Base-by-base conservation (phyloP, 2,888 invertebrate genomes). In the Drosophila infuscata region DNA sequence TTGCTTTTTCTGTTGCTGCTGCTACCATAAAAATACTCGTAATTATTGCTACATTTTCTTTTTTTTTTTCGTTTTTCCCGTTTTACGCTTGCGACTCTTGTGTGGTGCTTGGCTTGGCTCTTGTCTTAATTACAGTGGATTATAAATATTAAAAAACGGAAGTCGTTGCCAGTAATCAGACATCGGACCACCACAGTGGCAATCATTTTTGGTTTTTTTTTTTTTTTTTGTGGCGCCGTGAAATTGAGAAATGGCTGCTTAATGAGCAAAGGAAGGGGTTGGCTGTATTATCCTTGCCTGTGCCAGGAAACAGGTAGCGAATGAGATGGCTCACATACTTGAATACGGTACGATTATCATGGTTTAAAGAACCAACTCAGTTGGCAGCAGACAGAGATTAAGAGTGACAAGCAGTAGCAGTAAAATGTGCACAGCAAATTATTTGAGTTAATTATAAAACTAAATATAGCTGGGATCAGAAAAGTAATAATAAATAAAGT, bases 71-170 rank as follows among this genome's bases (percentile, higher is more conserved):
- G 25, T 25, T 25, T 25, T 25, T 25, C 25, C 2, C 25, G 1
- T 25, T 25, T 25, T 25, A 25, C 29, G 58, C 49, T 64, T 46
- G 73, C 52, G 60, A 77, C 78, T 65, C 65, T 66, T 52, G 54
- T 46, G 38, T 41, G 64, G 54, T 71, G 63, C 59, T 71, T 76
- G 79, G 65, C 82, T 53, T 48, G 35, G 61, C 79, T 74, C 82
- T 83, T 71, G 73, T 81, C 82, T 82, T 82, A 83, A 82, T 82
- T 82, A 82, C 83, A 72, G 65, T 79, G 83, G 83, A 83, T 82
- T 83, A 83, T 83, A 81, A 82, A 82, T 82, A 83, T 81, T 83
- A 83, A 81, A 83, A 83, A 70, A 81, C 79, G 68, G 81, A 83
- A 83, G 82, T 83, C 74, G 73, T 76, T 78, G 71, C 71, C 68